These are phyloP conservation scores for Choristoneura rosaceana DNA, from an alignment of 2,888 invertebrate genomes.

Conservation along the genomic window DNA sequence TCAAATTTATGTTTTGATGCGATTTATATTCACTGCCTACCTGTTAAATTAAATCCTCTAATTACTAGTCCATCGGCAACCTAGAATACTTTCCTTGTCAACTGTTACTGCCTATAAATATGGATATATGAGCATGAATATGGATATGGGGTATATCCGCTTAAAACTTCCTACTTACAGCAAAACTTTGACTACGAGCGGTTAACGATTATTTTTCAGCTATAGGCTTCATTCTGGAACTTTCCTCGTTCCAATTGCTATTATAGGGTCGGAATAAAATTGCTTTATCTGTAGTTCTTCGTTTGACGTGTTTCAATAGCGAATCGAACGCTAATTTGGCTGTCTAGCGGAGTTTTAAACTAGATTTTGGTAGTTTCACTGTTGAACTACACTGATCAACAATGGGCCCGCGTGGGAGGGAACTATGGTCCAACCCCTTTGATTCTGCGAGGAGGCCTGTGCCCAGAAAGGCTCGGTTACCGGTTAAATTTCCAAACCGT, in stretches of 20 bases:
- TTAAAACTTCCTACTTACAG: neutral
- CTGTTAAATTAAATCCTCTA: too few species aligned
- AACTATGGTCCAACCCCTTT: too few species aligned
- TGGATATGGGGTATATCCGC: neutral
- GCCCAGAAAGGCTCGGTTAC: too few species aligned
- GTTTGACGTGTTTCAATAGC: slow-evolving; percentile 30
- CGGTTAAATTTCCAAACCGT: too few species aligned
- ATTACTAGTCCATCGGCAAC: too few species aligned
- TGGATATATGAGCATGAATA: too few species aligned
- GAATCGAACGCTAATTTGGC: slow-evolving; percentile 36
- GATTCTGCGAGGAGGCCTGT: too few species aligned
- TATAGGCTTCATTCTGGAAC: slow-evolving; percentile 29
- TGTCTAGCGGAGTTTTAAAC: slow-evolving; percentile 33
- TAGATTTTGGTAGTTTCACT: slow-evolving; percentile 15
- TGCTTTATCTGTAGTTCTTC: slow-evolving; percentile 33
- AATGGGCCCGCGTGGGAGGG: too few species aligned
- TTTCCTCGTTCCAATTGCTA: slow-evolving; percentile 48
- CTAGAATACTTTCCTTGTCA: too few species aligned
- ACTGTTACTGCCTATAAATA: too few species aligned
- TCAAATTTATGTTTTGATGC: too few species aligned
- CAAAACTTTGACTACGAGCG: slow-evolving; percentile 48
- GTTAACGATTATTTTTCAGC: slow-evolving; percentile 59
- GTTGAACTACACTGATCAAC: neutral
- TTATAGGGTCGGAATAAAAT: slow-evolving; percentile 50
- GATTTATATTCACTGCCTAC: too few species aligned